phyloP scores from a whole-genome alignment of 1,140 invertebrate genomes.

The Lepidurus couesii region DNA sequence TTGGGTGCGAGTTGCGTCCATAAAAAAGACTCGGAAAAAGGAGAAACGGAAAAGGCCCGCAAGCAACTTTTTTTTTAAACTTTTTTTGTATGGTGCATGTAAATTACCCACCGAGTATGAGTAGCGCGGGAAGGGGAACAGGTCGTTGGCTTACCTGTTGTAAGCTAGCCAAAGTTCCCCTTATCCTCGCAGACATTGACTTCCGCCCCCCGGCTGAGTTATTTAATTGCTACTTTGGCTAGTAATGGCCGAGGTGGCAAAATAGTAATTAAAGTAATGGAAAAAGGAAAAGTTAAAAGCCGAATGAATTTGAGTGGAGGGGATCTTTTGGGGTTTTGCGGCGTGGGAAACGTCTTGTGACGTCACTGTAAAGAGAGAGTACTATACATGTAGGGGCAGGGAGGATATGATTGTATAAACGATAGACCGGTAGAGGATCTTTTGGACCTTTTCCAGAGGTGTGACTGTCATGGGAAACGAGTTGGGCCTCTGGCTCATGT shows the following conservation, averaged over 20 bases:
- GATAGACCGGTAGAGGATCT: not conserved
- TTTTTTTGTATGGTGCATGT: not conserved
- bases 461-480: not conserved
- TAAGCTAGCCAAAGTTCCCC: not conserved
- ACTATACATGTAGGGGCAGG: not conserved
- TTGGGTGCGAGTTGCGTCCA: not conserved
- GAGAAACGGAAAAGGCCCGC: not conserved
- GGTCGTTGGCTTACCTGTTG: slow-evolving; percentile 12
- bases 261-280: not conserved
- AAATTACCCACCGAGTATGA: not conserved
- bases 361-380: not conserved
- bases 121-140: not conserved
- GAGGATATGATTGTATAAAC: not conserved
- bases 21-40: not conserved
- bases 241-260: not conserved
- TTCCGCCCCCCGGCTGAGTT: slow-evolving; percentile 3
- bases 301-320: no score
- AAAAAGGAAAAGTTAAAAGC: not conserved
- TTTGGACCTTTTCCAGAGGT: not conserved
- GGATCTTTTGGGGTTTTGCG: not conserved
- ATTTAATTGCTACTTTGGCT: not conserved
- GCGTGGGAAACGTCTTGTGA: not conserved
- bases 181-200: slow-evolving; percentile 12
- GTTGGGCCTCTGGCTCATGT: not conserved
- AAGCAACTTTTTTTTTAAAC: not conserved